phyloP scores from a whole-genome alignment of 2,113 vertebrate species.

The Campylomormyrus numenius region DNA sequence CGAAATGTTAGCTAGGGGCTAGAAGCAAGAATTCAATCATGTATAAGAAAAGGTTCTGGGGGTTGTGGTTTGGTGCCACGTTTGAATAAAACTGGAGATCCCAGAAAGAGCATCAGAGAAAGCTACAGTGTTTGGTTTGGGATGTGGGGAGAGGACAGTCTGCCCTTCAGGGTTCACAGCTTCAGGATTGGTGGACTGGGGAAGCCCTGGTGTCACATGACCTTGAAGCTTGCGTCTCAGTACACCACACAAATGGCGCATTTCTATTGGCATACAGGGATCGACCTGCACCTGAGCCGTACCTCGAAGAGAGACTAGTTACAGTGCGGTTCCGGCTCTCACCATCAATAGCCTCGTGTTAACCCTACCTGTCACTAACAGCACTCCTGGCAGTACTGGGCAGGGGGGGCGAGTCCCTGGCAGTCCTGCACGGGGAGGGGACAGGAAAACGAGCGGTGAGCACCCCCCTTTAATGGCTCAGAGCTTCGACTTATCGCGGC shows the following conservation, averaged over 20 bases:
- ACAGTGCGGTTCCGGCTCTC: not conserved
- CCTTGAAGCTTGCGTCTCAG: not conserved
- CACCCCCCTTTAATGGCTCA: constrained; percentile 52
- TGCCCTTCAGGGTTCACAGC: not conserved
- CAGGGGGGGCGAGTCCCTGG: not conserved
- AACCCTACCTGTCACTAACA: not conserved
- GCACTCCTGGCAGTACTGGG: not conserved
- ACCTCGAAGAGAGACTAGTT: not conserved
- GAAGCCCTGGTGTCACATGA: not conserved
- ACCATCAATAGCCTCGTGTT: not conserved
- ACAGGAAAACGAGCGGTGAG: constrained; percentile 41
- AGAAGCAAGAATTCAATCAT: constrained; percentile 31
- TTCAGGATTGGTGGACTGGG: not conserved
- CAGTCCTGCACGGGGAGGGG: not conserved
- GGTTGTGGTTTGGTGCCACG: not conserved
- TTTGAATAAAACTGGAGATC: not conserved
- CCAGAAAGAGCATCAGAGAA: not conserved
- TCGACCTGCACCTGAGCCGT: not conserved
- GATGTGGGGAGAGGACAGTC: not conserved
- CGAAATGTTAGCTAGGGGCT: not conserved
- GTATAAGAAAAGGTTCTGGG: constrained; percentile 26
- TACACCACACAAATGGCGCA: not conserved
- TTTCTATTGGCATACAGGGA: not conserved
- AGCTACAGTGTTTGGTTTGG: not conserved
- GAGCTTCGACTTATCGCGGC: constrained; percentile 57